Base-by-base conservation (phyloP, 2,888 invertebrate genomes). In the Andricus quercusramuli region DNA sequence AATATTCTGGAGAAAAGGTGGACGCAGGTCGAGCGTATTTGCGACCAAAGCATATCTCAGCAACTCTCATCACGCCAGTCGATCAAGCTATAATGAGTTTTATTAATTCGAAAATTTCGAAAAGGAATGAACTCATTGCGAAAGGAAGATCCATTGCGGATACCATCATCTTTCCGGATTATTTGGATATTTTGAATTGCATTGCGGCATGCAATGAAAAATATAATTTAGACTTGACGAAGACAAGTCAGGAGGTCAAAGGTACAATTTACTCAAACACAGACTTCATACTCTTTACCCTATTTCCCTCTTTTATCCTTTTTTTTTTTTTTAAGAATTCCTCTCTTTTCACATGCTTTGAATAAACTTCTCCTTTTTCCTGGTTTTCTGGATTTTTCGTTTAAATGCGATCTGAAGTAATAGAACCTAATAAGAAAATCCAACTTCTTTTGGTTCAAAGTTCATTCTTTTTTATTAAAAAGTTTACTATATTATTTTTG, bases 21-120 rank as follows among this genome's bases (percentile, higher is more conserved):
- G 89, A 90, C 22, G 89, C 90, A 29, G 88, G 87, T 15, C 83
- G 90, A 20, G 67, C 83, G 13, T 91, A 90, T 65, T 79, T 91
- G 8, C 84, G 88, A 20, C 90, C 90, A 0, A 91, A 90, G 59
- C 82, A 88, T 41, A 79, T 91, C 1, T 81, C 81, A 17, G 81
- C 87, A 22, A 91, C 92, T 11, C 84, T 83, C 3, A 91, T 92
- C 78, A 78, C 81, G 13, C 78, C 83, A 11, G 86, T 92, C 1
- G 90, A 92, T 85, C 86, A 89, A 64, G 91, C 92, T 2, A 90
- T 92, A 29, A 88, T 88, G 20, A 90, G 85, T 82, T 91, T 92
- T 17, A 85, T 92, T 17, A 91, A 91, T 78, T 84, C 88, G 1
- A 90, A 90, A 59, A 86, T 92, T 17, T 83, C 83, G 0, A 83